phyloP scores from a whole-genome alignment of 2,113 vertebrate genomes.

The Anser brachyrhynchus region DNA sequence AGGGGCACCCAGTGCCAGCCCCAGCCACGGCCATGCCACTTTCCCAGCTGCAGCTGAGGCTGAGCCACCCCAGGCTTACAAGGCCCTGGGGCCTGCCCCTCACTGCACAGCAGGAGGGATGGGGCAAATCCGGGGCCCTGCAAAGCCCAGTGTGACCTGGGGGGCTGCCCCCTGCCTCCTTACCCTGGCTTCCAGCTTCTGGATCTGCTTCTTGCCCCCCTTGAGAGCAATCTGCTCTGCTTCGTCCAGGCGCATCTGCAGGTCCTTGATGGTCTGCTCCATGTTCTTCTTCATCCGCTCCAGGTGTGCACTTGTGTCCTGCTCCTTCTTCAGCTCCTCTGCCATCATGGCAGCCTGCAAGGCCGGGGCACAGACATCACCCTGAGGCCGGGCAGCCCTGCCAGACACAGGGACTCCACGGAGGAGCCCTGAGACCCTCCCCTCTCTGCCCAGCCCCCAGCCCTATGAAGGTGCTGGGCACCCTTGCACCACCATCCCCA shows the following conservation, averaged over 20 bases:
- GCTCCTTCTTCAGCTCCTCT: conserved; percentile 95
- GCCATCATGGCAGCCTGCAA: conserved; percentile 94
- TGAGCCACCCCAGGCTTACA: not conserved
- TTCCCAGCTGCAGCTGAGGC: not conserved
- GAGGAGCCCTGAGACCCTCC: not conserved
- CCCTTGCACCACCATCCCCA: not conserved
- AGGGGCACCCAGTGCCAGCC: not conserved
- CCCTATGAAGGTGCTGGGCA: not conserved
- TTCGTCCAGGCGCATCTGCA: conserved; percentile 91
- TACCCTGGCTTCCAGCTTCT: conserved; percentile 93
- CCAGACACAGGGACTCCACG: not conserved
- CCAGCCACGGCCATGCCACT: not conserved
- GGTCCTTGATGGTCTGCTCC: conserved; percentile 93
- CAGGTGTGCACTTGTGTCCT: conserved; percentile 89
- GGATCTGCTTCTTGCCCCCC: conserved; percentile 95
- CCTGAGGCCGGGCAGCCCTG: not conserved
- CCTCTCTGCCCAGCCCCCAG: not conserved
- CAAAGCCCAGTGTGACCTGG: no score
- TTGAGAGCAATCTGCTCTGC: conserved; percentile 94
- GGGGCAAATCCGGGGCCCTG: not conserved
- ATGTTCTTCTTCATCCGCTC: conserved; percentile 97
- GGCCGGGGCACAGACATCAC: not conserved
- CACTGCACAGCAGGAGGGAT: not conserved
- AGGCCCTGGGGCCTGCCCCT: not conserved
- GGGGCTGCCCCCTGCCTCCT: not conserved